Base-by-base conservation (phyloP, 2,113 vertebrate genomes). In the Neodontobutis hainanensis region DNA sequence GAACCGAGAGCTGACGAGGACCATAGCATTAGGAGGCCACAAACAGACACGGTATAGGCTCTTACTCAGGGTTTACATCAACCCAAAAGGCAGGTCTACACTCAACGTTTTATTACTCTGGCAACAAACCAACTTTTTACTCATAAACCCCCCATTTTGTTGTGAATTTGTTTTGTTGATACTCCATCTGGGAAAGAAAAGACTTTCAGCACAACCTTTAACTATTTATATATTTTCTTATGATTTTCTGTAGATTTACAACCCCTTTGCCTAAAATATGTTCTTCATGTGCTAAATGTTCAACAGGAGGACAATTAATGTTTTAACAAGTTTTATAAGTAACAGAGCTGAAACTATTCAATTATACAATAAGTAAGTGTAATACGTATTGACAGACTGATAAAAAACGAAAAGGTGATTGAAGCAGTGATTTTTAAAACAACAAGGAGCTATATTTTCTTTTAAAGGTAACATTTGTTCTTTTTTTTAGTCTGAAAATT, bases 101-200 rank as follows among this genome's bases (percentile, higher is more conserved):
- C 67, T 72, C 48, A 38, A 68, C 15, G 44, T 81, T 76, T 72
- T 85, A 85, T 82, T 73, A 78, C 65, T 15, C 70, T 78, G 78
- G 84, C 65, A 44, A 11, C 12, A 45, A 61, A 73, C 73, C 66
- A 55, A 75, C 72, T 67, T 75, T 46, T 47, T 66, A 81, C 64
- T 70, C 67, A 76, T 83, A 77, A 84, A 75, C 34, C 40, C 8
- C 78, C 69, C 68, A 71, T 70, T 80, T 65, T 57, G 62, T 76
- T 78, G 80, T 68, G 68, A 80, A 68, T 82, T 82, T 84, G 75
- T 77, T 87, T 83, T 88, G 71, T 66, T 78, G 65, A 80, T 82
- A 70, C 66, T 62, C 74, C 70, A 80, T 67, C 59, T 70, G 73
- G 81, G 82, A 78, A 50, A 43, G 77, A 66, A 35, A 59, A 5